Conservation (phyloP, 23 tunicate species). For the Trididemnum nubilum region DNA sequence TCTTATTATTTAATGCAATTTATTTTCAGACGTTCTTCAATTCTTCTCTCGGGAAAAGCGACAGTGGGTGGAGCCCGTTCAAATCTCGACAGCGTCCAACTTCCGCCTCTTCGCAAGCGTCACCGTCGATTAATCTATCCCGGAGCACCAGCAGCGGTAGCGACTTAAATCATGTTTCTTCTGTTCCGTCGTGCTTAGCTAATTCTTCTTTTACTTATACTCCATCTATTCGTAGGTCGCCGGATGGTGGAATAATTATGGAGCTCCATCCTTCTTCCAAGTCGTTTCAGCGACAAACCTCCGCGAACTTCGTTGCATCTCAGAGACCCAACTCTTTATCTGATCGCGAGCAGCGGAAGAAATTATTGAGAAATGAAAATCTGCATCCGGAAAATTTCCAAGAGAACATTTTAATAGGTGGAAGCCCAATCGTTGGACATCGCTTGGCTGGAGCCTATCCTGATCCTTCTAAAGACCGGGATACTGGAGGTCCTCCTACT, state of each 20-base stretch:
- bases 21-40: too few species aligned
- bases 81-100: neutral
- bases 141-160: conserved; percentile 61
- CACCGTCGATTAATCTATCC: conserved; percentile 42
- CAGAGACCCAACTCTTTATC: too few species aligned
- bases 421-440: neutral
- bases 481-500: conserved; percentile 17
- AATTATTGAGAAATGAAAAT: neutral
- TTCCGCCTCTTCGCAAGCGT: neutral
- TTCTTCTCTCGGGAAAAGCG: too few species aligned
- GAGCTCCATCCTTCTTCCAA: neutral
- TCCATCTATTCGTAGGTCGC: neutral
- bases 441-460: conserved; percentile 9
- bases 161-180: conserved; percentile 15
- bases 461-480: conserved; percentile 1
- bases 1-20: too few species aligned
- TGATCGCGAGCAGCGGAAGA: neutral
- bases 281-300: neutral
- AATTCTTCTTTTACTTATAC: neutral
- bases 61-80: neutral
- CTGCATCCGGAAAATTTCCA: neutral
- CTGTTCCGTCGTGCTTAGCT: neutral
- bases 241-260: neutral
- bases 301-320: too few species aligned
- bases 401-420: neutral